Evolutionary conservation across 2,888 invertebrate genomes (phyloP).

Genomic region (Dichetophora obliterata): DNA sequence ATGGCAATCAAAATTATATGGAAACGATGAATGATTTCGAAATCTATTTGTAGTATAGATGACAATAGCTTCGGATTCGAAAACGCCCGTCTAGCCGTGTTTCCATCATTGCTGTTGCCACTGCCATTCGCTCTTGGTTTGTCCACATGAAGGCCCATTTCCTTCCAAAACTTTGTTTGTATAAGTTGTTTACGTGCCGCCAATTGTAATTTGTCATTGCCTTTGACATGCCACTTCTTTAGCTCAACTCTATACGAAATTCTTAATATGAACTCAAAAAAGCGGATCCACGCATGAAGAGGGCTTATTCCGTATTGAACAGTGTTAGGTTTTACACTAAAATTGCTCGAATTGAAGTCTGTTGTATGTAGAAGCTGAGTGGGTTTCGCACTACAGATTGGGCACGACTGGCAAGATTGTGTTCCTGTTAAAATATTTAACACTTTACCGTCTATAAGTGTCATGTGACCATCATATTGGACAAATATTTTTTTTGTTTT

Average conservation of each 20-base stretch:
- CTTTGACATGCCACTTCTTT: conserved; percentile 25
- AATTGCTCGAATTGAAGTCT: conserved; percentile 10
- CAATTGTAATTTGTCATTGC: neutral
- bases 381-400: conserved; percentile 36
- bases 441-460: conserved; percentile 9
- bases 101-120: conserved; percentile 40
- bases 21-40: neutral
- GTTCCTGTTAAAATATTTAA: conserved; percentile 27
- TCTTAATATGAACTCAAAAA: conserved; percentile 40
- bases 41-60: conserved; percentile 8
- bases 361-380: neutral
- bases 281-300: conserved; percentile 38
- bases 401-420: conserved; percentile 29
- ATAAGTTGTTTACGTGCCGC: neutral
- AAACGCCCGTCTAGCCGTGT: conserved; percentile 41
- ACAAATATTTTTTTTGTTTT: too few species aligned
- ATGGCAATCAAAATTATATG: neutral
- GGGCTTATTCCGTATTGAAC: conserved; percentile 37
- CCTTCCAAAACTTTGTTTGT: too few species aligned
- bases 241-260: conserved; percentile 27
- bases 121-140: conserved; percentile 40
- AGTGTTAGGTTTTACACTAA: conserved; percentile 7
- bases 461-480: too few species aligned
- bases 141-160: conserved; percentile 30
- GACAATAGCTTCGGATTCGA: conserved; percentile 26